Conservation (phyloP, 2,797 vertebrate genomes). For the Corythornis leucogaster region DNA sequence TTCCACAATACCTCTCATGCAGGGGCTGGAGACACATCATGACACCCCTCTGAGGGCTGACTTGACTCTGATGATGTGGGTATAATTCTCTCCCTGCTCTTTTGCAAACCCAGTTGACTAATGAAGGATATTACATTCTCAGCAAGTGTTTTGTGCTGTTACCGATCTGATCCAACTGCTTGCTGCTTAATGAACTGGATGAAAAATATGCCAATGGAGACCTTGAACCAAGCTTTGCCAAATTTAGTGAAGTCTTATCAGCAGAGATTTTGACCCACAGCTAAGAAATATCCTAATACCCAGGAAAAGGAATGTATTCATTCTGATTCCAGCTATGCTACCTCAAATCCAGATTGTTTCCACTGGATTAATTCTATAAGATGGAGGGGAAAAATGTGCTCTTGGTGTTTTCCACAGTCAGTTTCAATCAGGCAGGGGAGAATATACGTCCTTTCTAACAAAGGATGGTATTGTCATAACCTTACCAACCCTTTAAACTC, state of each 20-base stretch:
- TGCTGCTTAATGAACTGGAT: constrained; percentile 41
- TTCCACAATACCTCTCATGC: not conserved
- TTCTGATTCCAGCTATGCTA: not conserved
- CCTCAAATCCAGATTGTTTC: not conserved
- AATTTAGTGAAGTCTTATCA: not conserved
- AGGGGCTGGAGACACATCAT: not conserved
- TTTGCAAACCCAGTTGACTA: not conserved
- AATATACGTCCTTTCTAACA: not conserved
- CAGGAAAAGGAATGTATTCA: not conserved
- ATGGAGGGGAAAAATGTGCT: not conserved
- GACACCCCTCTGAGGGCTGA: not conserved
- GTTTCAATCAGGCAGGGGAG: not conserved
- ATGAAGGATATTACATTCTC: constrained; percentile 16
- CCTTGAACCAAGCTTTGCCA: not conserved
- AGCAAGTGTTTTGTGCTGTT: not conserved
- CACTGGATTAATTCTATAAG: not conserved
- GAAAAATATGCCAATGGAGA: constrained; percentile 32
- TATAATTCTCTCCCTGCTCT: not conserved
- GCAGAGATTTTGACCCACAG: not conserved
- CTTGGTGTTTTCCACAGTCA: not conserved
- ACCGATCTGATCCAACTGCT: not conserved
- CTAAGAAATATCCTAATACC: not conserved
- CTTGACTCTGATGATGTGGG: not conserved
- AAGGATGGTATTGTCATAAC: not conserved
- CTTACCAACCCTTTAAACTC: not conserved